Base-by-base conservation (phyloP, 2,113 vertebrate species). In the Colinus virginianus region DNA sequence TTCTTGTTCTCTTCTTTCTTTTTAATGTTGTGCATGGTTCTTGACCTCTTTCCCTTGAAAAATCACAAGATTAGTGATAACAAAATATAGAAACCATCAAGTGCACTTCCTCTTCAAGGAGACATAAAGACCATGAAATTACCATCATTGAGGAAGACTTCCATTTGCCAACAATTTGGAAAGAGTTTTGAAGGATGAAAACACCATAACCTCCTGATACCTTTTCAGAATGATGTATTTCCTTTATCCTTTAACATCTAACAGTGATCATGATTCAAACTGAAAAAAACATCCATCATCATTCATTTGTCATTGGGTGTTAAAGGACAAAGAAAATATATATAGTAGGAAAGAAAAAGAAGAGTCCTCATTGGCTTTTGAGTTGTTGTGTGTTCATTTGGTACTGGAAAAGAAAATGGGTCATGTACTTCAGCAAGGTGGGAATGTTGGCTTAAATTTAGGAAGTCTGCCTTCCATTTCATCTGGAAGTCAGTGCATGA, bases 181-280 rank as follows among this genome's bases (percentile, higher is more conserved):
- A 92, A 79, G 78, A 77, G 25, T 61, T 87, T 87, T 92, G 71
- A 89, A 82, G 85, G 79, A 87, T 85, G 93, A 87, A 92, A 95
- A 82, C 22, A 74, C 71, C 14, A 66, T 55, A 75, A 85, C 15
- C 28, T 88, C 51, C 80, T 76, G 78, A n/a, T 36, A 78, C 87
- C 80, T 96, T 89, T 92, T 91, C 49, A 83, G 49, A 84, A 90
- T 95, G 87, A 95, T 96, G 93, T 94, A 94, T 96, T 91, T 95
- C 42, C 51, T 93, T 91, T 91, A 87, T 92, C 87, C 84, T 93
- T 87, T 94, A 85, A 89, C 55, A 51, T 89, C 84, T 93, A 91
- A 76, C 30, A 91, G 59, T 48, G 78, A 87, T 93, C 82, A 85
- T 95, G 81, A 95, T 87, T 96, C 89, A 96, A 91, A 90, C 1